These are phyloP conservation scores for Parochlus steinenii DNA, from an alignment of 2,888 invertebrate species.

Conservation along the genomic window DNA sequence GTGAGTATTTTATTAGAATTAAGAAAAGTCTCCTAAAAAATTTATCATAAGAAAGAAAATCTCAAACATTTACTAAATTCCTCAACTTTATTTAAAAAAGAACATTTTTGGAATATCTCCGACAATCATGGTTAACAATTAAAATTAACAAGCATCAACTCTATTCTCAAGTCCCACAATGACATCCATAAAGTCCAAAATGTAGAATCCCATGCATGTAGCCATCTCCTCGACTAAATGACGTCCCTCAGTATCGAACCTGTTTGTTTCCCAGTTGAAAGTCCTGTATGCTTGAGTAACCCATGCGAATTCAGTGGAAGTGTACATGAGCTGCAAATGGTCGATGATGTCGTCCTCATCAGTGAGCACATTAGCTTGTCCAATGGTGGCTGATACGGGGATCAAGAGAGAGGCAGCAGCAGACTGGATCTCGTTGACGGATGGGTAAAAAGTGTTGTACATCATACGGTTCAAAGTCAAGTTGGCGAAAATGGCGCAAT, in stretches of 20 bases:
- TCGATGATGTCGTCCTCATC: constrained; percentile 8
- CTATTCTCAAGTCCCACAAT: no score
- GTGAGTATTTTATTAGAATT: constrained; percentile 38
- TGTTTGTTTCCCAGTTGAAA: constrained; percentile 8
- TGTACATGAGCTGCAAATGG: constrained; percentile 3
- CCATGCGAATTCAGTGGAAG: constrained; percentile 2
- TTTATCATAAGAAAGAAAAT: no score
- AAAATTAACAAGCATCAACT: no score
- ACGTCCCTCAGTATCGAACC: constrained; percentile 3
- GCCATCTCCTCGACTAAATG: constrained; percentile 5
- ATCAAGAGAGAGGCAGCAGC: constrained; percentile 3
- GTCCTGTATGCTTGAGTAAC: constrained; percentile 2
- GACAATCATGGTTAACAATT: no score
- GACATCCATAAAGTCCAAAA: no score
- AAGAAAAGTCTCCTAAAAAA: no score
- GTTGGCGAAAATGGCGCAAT: constrained; percentile 7
- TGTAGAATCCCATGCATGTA: neutral
- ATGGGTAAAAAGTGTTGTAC: constrained; percentile 7
- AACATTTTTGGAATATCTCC: no score
- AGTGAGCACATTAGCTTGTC: constrained; percentile 8
- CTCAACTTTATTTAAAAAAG: no score
- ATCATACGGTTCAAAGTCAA: neutral
- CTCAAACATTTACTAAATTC: no score
- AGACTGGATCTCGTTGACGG: constrained; percentile 2
- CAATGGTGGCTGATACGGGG: neutral